phyloP scores from a whole-genome alignment of 2,888 invertebrate genomes.

The Euclidia mi region DNA sequence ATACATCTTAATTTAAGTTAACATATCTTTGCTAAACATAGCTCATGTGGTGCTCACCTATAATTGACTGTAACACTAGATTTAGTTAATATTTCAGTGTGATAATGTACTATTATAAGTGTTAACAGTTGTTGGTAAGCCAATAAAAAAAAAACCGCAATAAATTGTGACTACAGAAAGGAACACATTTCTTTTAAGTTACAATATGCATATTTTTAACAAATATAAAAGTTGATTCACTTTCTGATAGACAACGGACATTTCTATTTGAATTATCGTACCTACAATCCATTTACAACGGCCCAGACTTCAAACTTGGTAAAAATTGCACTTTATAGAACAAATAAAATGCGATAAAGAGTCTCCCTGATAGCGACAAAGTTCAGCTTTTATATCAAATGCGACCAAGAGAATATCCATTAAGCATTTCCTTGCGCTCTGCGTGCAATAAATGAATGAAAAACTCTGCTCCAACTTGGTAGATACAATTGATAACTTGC shows the following conservation, averaged over 20 bases:
- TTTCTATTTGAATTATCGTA: conserved; percentile 63
- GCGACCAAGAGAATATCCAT: conserved; percentile 79
- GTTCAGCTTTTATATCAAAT: conserved; percentile 77
- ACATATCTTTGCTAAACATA: too few species aligned
- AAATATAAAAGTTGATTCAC: too few species aligned
- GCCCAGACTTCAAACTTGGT: conserved; percentile 62
- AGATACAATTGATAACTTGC: conserved; percentile 86
- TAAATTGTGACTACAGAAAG: not conserved
- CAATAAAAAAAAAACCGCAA: too few species aligned
- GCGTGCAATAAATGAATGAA: conserved; percentile 84
- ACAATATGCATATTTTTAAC: too few species aligned
- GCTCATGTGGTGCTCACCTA: too few species aligned
- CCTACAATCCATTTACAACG: conserved; percentile 65
- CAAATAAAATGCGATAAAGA: conserved; percentile 71
- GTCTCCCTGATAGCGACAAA: conserved; percentile 68
- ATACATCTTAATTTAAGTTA: too few species aligned
- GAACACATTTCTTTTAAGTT: conserved; percentile 6
- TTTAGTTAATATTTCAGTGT: too few species aligned
- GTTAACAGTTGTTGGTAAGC: too few species aligned
- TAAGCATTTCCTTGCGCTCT: conserved; percentile 79
- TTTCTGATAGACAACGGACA: conserved; percentile 26
- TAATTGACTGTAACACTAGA: too few species aligned
- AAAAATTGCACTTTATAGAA: conserved; percentile 72
- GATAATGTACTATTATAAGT: too few species aligned
- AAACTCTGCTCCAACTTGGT: conserved; percentile 75